These are phyloP conservation scores for Sandelia bainsii DNA, from an alignment of 2,797 vertebrate genomes.

Conservation along the genomic window DNA sequence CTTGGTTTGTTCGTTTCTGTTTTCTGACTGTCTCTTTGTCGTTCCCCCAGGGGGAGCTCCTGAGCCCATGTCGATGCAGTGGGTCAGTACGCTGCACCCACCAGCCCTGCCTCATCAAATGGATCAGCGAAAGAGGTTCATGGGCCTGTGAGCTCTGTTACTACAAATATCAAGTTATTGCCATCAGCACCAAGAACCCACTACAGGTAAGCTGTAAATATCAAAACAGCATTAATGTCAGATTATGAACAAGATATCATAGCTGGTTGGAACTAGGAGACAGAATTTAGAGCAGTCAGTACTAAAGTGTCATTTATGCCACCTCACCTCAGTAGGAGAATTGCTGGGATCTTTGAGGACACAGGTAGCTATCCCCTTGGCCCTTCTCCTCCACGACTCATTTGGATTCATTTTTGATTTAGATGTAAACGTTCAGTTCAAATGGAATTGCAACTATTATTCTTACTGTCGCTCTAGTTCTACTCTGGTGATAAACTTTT, in stretches of 20 bases:
- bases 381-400: conserved; percentile 3
- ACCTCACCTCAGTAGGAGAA: neutral
- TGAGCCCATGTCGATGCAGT: conserved; percentile 96
- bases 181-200: conserved; percentile 99
- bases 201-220: conserved; percentile 89
- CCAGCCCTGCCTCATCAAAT: conserved; percentile 98
- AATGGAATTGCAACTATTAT: neutral
- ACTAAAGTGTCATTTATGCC: conserved; percentile 1
- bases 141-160: conserved; percentile 99
- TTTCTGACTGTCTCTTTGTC: conserved; percentile 16
- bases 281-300: neutral
- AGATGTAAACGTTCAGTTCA: conserved; percentile 17
- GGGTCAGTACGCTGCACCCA: conserved; percentile 96
- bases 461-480: conserved; percentile 9
- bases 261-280: neutral
- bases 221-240: neutral
- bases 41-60: conserved; percentile 91
- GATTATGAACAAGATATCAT: neutral
- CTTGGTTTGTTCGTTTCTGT: neutral
- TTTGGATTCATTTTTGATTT: conserved; percentile 28
- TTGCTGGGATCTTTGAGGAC: neutral
- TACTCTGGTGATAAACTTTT: conserved; percentile 35
- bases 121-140: conserved; percentile 97
- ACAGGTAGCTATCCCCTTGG: neutral
- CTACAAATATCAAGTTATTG: conserved; percentile 99